Conservation (phyloP, 2,797 vertebrate species). For the Oophaga sylvatica region DNA sequence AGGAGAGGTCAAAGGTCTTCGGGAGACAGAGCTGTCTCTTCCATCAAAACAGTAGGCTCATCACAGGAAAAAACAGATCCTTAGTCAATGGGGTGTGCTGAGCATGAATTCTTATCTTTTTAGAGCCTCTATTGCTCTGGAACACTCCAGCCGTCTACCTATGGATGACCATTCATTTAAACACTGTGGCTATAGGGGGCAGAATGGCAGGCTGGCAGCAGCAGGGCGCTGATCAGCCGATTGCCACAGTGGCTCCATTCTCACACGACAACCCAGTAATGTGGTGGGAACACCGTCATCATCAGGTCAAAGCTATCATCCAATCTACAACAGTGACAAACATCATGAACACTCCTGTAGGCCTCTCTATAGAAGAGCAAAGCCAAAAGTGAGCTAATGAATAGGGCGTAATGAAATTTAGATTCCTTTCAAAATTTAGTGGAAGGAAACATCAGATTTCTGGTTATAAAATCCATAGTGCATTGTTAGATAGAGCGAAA, state of each 20-base stretch:
- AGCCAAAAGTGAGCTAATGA: not conserved
- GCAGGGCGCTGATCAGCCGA: not conserved
- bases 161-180: no score
- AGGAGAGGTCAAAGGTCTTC: no score
- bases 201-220: not conserved
- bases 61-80: no score
- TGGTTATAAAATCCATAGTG: not conserved
- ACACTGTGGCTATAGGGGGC: no score
- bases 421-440: not conserved
- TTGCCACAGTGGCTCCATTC: not conserved
- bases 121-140: no score
- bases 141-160: no score
- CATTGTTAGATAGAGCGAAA: constrained; percentile 16
- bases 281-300: not conserved
- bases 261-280: not conserved
- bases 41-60: no score
- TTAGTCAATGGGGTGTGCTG: no score
- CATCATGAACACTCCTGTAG: not conserved
- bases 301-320: not conserved
- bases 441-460: not conserved
- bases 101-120: no score
- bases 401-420: not conserved
- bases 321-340: not conserved
- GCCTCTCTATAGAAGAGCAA: not conserved
- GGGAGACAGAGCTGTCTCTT: no score